Conservation (phyloP, 2,113 vertebrate genomes). For the Elephas maximus region DNA sequence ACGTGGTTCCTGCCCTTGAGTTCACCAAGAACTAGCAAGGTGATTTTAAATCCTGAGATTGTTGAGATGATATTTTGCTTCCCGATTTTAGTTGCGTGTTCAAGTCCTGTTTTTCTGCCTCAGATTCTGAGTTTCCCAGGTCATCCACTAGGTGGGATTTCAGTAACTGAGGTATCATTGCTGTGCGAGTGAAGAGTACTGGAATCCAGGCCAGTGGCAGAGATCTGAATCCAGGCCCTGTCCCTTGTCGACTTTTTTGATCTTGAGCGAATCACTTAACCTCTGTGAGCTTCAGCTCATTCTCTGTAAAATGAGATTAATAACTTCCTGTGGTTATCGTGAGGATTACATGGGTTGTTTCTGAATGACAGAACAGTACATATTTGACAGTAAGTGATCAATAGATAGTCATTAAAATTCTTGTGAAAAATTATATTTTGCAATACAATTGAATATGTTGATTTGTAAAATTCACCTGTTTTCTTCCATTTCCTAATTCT, state of each 20-base stretch:
- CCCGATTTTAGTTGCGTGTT: background rate
- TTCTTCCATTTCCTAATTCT: constrained; percentile 37
- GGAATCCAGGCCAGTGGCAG: background rate
- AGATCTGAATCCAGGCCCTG: background rate
- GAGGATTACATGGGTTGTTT: background rate
- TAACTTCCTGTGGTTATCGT: background rate
- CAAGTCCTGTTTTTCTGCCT: background rate
- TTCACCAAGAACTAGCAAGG: background rate
- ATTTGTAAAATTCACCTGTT: constrained; percentile 11
- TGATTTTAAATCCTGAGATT: background rate
- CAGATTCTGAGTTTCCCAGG: background rate
- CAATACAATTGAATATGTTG: background rate
- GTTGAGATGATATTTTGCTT: background rate
- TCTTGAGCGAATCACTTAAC: background rate
- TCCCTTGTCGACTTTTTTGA: background rate
- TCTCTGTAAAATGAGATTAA: background rate
- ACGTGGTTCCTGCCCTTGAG: background rate
- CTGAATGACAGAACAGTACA: background rate
- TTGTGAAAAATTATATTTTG: background rate
- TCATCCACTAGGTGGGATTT: background rate
- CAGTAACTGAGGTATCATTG: background rate
- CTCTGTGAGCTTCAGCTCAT: background rate
- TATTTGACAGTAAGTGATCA: background rate
- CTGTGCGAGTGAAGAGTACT: background rate
- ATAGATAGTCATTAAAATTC: background rate